phyloP scores from a whole-genome alignment of 64 coral and sea anemone species.

The Trachythela sp. region DNA sequence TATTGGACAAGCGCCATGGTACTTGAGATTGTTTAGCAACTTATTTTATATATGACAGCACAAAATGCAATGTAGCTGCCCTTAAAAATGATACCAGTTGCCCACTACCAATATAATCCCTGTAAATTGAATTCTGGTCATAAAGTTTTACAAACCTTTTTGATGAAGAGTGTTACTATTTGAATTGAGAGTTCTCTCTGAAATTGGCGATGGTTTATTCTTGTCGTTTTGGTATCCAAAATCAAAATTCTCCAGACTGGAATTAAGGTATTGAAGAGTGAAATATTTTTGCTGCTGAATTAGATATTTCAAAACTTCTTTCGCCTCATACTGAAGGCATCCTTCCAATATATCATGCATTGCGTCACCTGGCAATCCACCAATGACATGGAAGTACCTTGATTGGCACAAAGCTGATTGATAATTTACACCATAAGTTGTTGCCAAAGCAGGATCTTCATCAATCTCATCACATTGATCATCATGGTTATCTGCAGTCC shows the following conservation, averaged over 20 bases:
- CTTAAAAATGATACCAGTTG: no score
- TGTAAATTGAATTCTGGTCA: no score
- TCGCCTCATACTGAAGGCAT: constrained; percentile 41
- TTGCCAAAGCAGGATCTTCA: no score
- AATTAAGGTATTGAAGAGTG: constrained; percentile 27
- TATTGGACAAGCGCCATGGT: no score
- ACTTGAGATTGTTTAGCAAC: no score
- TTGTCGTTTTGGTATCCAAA: constrained; percentile 49
- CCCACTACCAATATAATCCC: no score
- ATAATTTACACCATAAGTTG: background rate
- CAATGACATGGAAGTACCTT: constrained; percentile 60
- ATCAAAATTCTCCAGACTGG: constrained; percentile 41
- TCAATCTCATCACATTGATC: no score
- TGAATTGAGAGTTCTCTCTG: constrained; percentile 7
- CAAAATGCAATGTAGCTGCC: no score
- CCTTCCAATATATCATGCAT: constrained; percentile 70
- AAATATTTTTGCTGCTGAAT: constrained; percentile 53
- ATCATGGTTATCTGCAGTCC: no score
- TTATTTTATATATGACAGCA: no score
- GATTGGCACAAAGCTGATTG: constrained; percentile 35
- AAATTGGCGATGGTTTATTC: constrained; percentile 48
- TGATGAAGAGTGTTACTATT: constrained; percentile 42
- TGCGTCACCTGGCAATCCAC: constrained; percentile 55
- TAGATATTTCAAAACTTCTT: constrained; percentile 39
- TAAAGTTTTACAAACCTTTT: no score